Evolutionary conservation across 2,113 vertebrate genomes (phyloP).

Genomic region (Leptodactylus fuscus): DNA sequence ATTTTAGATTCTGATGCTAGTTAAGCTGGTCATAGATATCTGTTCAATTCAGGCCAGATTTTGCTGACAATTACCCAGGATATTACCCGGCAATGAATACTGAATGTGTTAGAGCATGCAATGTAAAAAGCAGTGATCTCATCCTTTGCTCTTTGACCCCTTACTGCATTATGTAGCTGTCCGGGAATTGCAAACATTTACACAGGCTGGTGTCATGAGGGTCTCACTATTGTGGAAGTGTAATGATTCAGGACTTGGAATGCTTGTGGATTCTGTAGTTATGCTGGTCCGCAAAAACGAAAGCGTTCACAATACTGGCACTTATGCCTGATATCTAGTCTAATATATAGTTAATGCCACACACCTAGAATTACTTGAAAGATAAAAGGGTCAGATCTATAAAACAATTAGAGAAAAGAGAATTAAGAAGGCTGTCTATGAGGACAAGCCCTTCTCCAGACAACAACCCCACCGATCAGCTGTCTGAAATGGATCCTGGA

Average conservation of each 20-base stretch:
- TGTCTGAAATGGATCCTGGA: background rate
- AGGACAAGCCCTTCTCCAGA: too few species aligned
- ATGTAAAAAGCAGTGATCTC: conserved; percentile 28
- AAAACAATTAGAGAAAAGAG: background rate
- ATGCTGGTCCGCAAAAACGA: background rate
- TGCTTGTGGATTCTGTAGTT: background rate
- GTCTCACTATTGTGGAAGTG: conserved; percentile 24
- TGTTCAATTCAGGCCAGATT: too few species aligned
- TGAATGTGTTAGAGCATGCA: background rate
- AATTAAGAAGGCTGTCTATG: too few species aligned
- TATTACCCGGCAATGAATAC: background rate
- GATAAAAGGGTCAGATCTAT: background rate
- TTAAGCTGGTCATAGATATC: too few species aligned
- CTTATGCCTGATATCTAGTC: background rate
- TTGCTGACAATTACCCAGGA: background rate
- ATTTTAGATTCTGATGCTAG: too few species aligned
- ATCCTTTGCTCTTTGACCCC: background rate
- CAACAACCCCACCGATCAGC: background rate
- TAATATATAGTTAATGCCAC: background rate
- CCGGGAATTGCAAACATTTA: conserved; percentile 29
- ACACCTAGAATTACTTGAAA: background rate
- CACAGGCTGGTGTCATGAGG: conserved; percentile 20
- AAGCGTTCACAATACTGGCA: background rate
- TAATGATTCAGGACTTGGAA: conserved; percentile 4
- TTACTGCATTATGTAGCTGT: conserved; percentile 6